Evolutionary conservation across 1,140 invertebrate species (phyloP), one percentile per base, ranked within the genome.

Genomic region (Drosophila orosa): DNA sequence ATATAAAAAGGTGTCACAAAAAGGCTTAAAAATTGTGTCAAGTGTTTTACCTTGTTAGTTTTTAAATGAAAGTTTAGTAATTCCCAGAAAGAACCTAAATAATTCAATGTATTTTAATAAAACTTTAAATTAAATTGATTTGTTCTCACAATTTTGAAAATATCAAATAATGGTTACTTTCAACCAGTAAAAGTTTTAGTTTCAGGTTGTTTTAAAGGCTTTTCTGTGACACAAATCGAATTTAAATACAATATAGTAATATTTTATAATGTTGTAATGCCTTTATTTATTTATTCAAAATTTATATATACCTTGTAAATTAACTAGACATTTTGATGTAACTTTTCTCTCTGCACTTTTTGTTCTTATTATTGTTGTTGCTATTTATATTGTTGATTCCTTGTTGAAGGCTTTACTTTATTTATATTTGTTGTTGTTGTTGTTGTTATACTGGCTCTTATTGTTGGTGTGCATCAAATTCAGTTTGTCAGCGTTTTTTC

Each of bases 381-480:
- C 60, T 72, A 39, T 54, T 48, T 47, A 57, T 60, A 52, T 61
- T 78, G 29, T 59, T 39, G 24, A 71, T 31, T 69, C 27, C 19
- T 69, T 39, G 65, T 47, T 31, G 33, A 35, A 25, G 12, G 57
- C n/a, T 29, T 31, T 37, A 39, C 39, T 39, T 31, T 68, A 55
- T 50, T 72, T 63, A 13, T 68, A 55, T 50, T 72, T 63, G 12
- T 29, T 48, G n/a, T 78, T 57, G 24, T 78, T 77, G 56, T 77
- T 78, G 57, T 73, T 79, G 47, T 47, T 67, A 15, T 37, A 40
- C 24, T 77, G 39, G 17, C 25, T 74, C 35, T 45, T 60, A 37
- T 77, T 71, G 48, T 71, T 69, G 44, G 6, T 71, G 52, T 77
- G 80, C 80, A 58, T 79, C 82, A 75, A 82, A 86, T 83, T 87